Evolutionary conservation across 2,888 invertebrate genomes (phyloP).

Genomic region (Sialis lutaria): DNA sequence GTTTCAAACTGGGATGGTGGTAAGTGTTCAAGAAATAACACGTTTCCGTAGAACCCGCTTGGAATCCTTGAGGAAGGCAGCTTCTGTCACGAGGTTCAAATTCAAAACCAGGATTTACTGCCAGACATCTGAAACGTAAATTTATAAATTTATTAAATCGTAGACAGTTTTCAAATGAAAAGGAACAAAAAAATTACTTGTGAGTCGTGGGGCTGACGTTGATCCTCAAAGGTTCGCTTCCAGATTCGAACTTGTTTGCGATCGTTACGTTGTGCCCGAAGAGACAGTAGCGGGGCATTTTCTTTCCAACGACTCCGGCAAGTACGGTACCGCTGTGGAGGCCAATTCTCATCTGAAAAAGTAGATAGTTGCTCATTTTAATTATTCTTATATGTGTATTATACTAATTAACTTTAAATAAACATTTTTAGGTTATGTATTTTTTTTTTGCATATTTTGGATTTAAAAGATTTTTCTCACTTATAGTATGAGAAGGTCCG

Average conservation of each 20-base stretch:
- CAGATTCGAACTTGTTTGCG: slow-evolving; percentile 91
- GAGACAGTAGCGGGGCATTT: slow-evolving; percentile 85
- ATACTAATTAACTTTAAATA: too few species aligned
- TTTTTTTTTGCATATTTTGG: too few species aligned
- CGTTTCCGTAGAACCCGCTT: slow-evolving; percentile 57
- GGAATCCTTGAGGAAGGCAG: slow-evolving; percentile 73
- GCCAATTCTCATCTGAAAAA: slow-evolving; percentile 77
- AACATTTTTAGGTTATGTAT: too few species aligned
- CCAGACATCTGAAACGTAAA: slow-evolving; percentile 44
- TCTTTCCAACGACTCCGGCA: slow-evolving; percentile 87
- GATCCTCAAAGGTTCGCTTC: slow-evolving; percentile 76
- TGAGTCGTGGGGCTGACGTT: slow-evolving; percentile 89
- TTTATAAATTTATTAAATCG: background rate
- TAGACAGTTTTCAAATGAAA: background rate
- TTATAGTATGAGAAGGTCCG: too few species aligned
- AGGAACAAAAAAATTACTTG: slow-evolving; percentile 42
- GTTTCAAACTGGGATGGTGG: slow-evolving; percentile 31
- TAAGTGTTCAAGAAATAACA: slow-evolving; percentile 76
- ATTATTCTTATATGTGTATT: background rate
- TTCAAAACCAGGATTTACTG: slow-evolving; percentile 55
- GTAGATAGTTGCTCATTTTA: background rate
- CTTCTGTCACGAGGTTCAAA: slow-evolving; percentile 58
- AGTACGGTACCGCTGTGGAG: slow-evolving; percentile 85
- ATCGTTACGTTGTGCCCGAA: slow-evolving; percentile 91
- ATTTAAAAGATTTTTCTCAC: too few species aligned